Evolutionary conservation across 1,140 invertebrate genomes (phyloP), one percentile per base, ranked within the genome.

Genomic region (Macrosteles quadrilineatus): DNA sequence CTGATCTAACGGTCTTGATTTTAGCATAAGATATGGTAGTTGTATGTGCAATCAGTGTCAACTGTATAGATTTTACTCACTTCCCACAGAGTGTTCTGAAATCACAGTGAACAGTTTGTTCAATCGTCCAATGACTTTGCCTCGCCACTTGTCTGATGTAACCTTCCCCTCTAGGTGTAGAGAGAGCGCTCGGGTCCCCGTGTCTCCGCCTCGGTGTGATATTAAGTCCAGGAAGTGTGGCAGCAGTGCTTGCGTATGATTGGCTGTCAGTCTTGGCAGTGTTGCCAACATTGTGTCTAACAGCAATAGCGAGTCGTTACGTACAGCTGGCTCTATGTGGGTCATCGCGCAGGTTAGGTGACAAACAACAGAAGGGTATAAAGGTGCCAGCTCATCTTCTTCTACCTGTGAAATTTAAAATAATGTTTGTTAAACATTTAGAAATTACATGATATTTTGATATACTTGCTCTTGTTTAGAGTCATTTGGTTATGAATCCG

Each of bases 291-390:
- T 80, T 64, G 87, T 83, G 75, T 92, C 93, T n/a, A 95, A 80
- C 63, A 93, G 85, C 9, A 87, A 75, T 1, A 96, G 79, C 0
- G 93, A 93, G 78, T 95, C 93, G 78, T 91, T 88, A 77, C 94
- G 90, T 62, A 95, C 89, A 55, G 84, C 83, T 14, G 85, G 85
- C 77, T 92, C 85, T 67, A 96, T 91, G 74, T 95, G 91, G 11
- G 92, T 94, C 91, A 95, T 94, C 0, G 91, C 89, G 82, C 93
- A 95, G 31, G 87, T 85, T 31, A 95, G 78, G 76, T 94, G 93
- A 12, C 90, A 90, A 43, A 87, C 86, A 47, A 95, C 79, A 11
- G 91, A 84, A 71, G 89, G 85, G 76, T 89, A 90, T 76, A 93
- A 92, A 17, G 92, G 91, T 17, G 75, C 62, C 1, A 88, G 74